Percentiles rank a stretch among this genome's conserved stretches.
phyloP scores from a whole-genome alignment of 2,797 vertebrate genomes.

The Lagocephalus sceleratus region DNA sequence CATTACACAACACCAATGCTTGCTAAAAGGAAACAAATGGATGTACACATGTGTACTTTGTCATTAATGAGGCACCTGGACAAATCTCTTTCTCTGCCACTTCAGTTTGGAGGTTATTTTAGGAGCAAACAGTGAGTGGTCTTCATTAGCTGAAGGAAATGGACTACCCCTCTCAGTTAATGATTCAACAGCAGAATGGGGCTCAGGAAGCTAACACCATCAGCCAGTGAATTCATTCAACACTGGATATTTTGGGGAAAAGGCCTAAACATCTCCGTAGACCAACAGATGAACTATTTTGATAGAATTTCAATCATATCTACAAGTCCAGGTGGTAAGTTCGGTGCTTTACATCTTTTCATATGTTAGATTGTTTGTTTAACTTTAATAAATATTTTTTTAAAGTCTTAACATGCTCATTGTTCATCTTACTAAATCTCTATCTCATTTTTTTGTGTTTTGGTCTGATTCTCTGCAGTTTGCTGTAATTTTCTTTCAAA shows the following conservation, averaged over 20 bases:
- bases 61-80: no score
- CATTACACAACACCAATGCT: no score
- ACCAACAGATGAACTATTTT: background rate
- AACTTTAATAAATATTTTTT: background rate
- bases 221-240: conserved; percentile 59
- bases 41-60: no score
- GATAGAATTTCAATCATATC: conserved; percentile 1
- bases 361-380: background rate
- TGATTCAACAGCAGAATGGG: conserved; percentile 68
- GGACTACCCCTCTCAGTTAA: conserved; percentile 72
- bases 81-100: conserved; percentile 7
- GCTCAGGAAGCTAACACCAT: conserved; percentile 33
- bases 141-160: conserved; percentile 75
- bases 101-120: conserved; percentile 28
- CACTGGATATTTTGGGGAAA: conserved; percentile 48
- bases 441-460: no score
- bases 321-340: conserved; percentile 46
- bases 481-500: background rate
- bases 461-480: background rate
- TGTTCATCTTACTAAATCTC: background rate
- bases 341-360: conserved; percentile 5
- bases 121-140: conserved; percentile 44
- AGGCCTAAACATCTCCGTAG: conserved; percentile 18
- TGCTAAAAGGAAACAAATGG: no score
- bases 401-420: background rate